Conservation (phyloP, 2,113 vertebrate genomes). For the Crotalus helleri region DNA sequence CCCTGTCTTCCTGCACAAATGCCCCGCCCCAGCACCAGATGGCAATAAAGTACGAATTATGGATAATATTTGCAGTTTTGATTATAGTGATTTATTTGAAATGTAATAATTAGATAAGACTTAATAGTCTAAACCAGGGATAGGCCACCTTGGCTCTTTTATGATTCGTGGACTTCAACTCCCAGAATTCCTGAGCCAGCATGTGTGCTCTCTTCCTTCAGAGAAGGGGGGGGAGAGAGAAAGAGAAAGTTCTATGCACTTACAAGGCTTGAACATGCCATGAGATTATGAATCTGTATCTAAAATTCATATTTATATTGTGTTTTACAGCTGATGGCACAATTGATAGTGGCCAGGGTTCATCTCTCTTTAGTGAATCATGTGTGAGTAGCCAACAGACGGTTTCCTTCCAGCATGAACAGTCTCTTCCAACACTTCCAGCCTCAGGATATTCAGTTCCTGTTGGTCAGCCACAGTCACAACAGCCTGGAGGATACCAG, state of each 20-base stretch:
- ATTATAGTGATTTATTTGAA: not conserved
- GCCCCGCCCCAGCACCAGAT: not conserved
- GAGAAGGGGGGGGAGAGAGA: not conserved
- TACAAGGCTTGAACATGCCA: not conserved
- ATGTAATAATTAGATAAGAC: not conserved
- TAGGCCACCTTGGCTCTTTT: too few species aligned
- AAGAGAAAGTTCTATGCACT: not conserved
- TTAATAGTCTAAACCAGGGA: not conserved
- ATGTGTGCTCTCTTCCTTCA: too few species aligned
- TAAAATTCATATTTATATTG: not conserved
- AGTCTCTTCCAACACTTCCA: conserved; percentile 65
- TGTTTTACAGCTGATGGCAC: conserved; percentile 79
- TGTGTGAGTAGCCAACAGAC: conserved; percentile 81
- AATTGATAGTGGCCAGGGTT: conserved; percentile 90
- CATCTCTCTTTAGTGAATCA: conserved; percentile 85
- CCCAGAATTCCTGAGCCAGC: too few species aligned
- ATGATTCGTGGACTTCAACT: too few species aligned
- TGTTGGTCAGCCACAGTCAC: conserved; percentile 66
- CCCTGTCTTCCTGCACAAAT: not conserved
- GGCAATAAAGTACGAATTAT: not conserved
- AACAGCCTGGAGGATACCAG: conserved; percentile 75
- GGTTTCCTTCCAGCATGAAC: conserved; percentile 83
- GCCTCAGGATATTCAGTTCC: conserved; percentile 69
- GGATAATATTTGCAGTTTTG: not conserved
- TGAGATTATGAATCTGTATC: not conserved